These are phyloP conservation scores for Trissolcus japonicus DNA, from an alignment of 2,888 invertebrate species.

Conservation along the genomic window DNA sequence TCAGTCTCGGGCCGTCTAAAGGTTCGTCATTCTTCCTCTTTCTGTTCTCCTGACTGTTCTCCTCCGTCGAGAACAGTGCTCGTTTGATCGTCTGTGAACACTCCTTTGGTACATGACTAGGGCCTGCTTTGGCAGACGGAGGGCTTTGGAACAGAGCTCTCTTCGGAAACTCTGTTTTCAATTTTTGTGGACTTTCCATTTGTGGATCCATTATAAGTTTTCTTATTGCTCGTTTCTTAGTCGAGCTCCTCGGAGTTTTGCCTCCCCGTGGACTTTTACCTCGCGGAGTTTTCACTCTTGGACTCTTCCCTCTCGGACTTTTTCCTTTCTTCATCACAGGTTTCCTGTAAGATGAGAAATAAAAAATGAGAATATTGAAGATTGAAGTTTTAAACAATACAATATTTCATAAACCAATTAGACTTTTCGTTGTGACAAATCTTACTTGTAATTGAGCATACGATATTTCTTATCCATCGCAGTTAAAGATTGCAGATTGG, in stretches of 20 bases:
- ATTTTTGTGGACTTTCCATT: slow-evolving; percentile 67
- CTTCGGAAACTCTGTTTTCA: slow-evolving; percentile 79
- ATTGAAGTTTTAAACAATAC: neutral
- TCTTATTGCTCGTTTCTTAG: slow-evolving; percentile 78
- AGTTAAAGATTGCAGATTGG: slow-evolving; percentile 78
- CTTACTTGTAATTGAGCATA: slow-evolving; percentile 82
- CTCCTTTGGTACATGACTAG: slow-evolving; percentile 68
- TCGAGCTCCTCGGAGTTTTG: slow-evolving; percentile 80
- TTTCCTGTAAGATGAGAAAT: slow-evolving; percentile 71
- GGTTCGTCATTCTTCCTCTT: slow-evolving; percentile 72
- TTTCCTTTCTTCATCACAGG: slow-evolving; percentile 71
- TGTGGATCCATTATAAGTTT: slow-evolving; percentile 77
- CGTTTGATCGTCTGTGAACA: slow-evolving; percentile 81
- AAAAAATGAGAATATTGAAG: neutral
- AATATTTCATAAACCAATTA: neutral
- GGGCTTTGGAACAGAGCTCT: slow-evolving; percentile 87
- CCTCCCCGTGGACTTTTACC: slow-evolving; percentile 77
- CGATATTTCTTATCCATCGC: slow-evolving; percentile 77
- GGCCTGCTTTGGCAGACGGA: slow-evolving; percentile 70
- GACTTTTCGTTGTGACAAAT: neutral
- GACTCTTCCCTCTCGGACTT: slow-evolving; percentile 79
- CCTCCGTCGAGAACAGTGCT: slow-evolving; percentile 81
- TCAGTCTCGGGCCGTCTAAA: slow-evolving; percentile 67
- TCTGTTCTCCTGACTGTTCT: slow-evolving; percentile 64
- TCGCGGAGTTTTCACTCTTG: slow-evolving; percentile 79